Percentiles rank a stretch among this genome's conserved stretches.
These are phyloP conservation scores for Planococcus citri DNA, from an alignment of 1,140 invertebrate species.

Conservation along the genomic window DNA sequence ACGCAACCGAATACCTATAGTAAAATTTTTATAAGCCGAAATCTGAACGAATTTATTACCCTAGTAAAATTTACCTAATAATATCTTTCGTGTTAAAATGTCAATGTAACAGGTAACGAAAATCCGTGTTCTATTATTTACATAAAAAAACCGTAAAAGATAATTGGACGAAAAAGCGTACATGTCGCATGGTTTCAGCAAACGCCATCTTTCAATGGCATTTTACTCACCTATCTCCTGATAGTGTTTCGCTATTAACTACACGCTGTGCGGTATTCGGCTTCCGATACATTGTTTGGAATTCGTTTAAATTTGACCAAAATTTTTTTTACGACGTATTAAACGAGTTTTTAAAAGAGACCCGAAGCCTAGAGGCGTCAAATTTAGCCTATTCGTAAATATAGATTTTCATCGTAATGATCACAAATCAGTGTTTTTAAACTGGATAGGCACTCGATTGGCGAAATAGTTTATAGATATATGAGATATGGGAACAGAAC, in stretches of 20 bases:
- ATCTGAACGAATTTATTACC: not conserved
- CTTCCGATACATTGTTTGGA: too few species aligned
- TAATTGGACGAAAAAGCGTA: not conserved
- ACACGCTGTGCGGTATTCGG: not conserved
- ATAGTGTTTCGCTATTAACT: not conserved
- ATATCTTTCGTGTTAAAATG: slow-evolving; percentile 7
- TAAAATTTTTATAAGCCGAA: not conserved
- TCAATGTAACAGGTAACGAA: not conserved
- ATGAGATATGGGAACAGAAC: too few species aligned
- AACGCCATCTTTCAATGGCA: not conserved
- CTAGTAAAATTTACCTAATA: not conserved
- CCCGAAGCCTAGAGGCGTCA: too few species aligned
- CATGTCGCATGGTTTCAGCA: not conserved
- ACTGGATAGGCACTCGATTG: too few species aligned
- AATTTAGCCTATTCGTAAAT: too few species aligned
- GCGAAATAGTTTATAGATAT: too few species aligned
- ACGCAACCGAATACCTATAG: not conserved
- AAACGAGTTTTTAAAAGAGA: too few species aligned
- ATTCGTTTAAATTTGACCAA: too few species aligned
- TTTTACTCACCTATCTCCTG: too few species aligned
- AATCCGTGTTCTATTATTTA: not conserved
- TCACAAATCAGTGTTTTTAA: too few species aligned
- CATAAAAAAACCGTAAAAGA: not conserved
- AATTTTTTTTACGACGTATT: too few species aligned
- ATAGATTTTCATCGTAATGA: too few species aligned